phyloP scores from a whole-genome alignment of 2,888 invertebrate genomes.

The Caenorhabditis plicata region DNA sequence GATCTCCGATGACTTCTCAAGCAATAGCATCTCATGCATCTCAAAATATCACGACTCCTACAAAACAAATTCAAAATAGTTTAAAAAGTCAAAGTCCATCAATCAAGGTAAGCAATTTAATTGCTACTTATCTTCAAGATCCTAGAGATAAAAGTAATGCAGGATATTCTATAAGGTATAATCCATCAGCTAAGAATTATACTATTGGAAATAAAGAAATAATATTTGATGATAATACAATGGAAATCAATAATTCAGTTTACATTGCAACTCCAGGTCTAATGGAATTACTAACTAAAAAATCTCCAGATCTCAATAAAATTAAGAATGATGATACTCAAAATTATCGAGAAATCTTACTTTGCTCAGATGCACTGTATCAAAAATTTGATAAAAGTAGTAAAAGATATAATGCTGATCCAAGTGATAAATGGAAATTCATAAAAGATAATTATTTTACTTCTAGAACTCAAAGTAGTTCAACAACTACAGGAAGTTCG shows the following conservation, averaged over 20 bases:
- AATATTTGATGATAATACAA: slow-evolving; percentile 35
- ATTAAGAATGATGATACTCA: slow-evolving; percentile 26
- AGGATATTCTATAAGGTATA: slow-evolving; percentile 36
- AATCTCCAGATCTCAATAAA: slow-evolving; percentile 36
- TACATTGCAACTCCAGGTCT: slow-evolving; percentile 33
- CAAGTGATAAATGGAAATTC: slow-evolving; percentile 49
- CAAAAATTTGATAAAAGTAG: slow-evolving; percentile 33
- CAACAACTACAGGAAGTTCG: slow-evolving; percentile 4
- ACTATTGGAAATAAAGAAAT: slow-evolving; percentile 44
- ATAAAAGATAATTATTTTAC: slow-evolving; percentile 38
- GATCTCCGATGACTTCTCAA: no score
- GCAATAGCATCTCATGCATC: no score
- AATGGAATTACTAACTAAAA: slow-evolving; percentile 45
- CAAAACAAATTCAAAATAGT: slow-evolving; percentile 16
- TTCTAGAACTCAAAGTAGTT: slow-evolving; percentile 15
- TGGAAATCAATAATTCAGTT: slow-evolving; percentile 21
- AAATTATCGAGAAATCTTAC: slow-evolving; percentile 36
- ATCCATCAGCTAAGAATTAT: slow-evolving; percentile 13
- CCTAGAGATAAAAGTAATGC: slow-evolving; percentile 40
- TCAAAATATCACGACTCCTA: no score
- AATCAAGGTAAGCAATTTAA: no score
- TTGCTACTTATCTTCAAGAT: slow-evolving; percentile 42
- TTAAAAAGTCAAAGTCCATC: slow-evolving; percentile 4
- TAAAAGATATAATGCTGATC: slow-evolving; percentile 46
- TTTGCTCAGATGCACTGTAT: slow-evolving; percentile 42